Base-by-base conservation (phyloP, 2,113 vertebrate genomes). In the Maccullochella peelii region DNA sequence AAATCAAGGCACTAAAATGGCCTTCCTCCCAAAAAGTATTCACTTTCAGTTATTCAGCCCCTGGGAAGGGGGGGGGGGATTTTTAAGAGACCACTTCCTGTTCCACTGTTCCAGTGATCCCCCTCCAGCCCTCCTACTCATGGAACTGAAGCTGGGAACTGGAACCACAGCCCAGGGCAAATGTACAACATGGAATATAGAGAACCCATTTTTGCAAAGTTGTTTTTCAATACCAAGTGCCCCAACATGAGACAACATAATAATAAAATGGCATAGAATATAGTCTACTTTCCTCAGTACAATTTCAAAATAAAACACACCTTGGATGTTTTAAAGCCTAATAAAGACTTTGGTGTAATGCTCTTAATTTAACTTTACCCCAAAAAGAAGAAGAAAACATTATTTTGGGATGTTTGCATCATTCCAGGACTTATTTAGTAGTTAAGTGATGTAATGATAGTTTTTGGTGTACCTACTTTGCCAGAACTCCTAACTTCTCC, bases 41-140 rank as follows among this genome's bases (percentile, higher is more conserved):
- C 6, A 58, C 44, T 74, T 70, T 70, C 58, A 67, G 27, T 63
- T 63, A 66, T 77, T 77, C 30, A 68, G 57, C n/a, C 20, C 58
- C 71, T n/a, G n/a, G n/a, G n/a, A n/a, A n/a, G 5, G 3, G 44
- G 40, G 67, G n/a, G 63, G n/a, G 25, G 36, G 6, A 14, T 83
- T 83, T 85, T 54, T 36, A 82, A 84, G 73, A 75, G 63, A 65
- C 68, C 84, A 82, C 66, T 92, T 92, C 88, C 85, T 86, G 59
- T 85, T 83, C 30, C 69, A 75, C 85, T 86, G 59, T 85, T 83
- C 30, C 69, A 75, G 66, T 80, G 73, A 79, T 82, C 58, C 72
- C 71, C n/a, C 50, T n/a, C 70, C 59, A 68, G 3, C 50, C 21
- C 70, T 40, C 70, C 71, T 47, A 70, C 86, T 73, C 44, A 84